Conservation (phyloP, 2,888 invertebrate genomes). For the Lomographa bimaculata region DNA sequence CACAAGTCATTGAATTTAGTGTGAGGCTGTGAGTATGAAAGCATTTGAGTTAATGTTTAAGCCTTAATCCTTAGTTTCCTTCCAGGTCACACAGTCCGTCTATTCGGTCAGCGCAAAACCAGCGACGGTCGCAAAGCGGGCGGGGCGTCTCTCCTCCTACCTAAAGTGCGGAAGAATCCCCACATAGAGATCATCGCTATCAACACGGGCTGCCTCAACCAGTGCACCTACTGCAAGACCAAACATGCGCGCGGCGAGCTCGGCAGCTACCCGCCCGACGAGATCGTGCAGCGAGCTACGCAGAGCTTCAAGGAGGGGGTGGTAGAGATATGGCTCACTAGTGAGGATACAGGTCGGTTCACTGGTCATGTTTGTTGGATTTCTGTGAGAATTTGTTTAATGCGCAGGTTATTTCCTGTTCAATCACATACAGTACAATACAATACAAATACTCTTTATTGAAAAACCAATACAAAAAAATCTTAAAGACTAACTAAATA, state of each 20-base stretch:
- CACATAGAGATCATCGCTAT: slow-evolving; percentile 98
- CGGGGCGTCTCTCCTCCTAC: slow-evolving; percentile 93
- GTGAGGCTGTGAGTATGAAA: too few relatives aligned
- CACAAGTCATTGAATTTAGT: too few relatives aligned
- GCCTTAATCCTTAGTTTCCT: too few relatives aligned
- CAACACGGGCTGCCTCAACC: slow-evolving; percentile 98
- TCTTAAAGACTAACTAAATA: too few relatives aligned
- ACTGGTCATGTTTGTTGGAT: too few relatives aligned
- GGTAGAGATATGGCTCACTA: slow-evolving; percentile 98
- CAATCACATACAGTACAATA: too few relatives aligned
- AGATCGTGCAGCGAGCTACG: slow-evolving; percentile 93
- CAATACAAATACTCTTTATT: too few relatives aligned
- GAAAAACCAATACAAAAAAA: too few relatives aligned
- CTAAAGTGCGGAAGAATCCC: slow-evolving; percentile 97
- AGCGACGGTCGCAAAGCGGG: slow-evolving; percentile 90
- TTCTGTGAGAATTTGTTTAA: too few relatives aligned
- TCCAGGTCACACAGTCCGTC: slow-evolving; percentile 87
- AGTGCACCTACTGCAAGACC: slow-evolving; percentile 99
- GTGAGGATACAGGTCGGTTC: slow-evolving; percentile 94
- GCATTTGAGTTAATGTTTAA: too few relatives aligned
- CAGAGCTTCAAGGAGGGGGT: slow-evolving; percentile 97
- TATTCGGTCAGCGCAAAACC: slow-evolving; percentile 92
- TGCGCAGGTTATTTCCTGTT: too few relatives aligned
- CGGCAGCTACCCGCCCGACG: slow-evolving; percentile 95
- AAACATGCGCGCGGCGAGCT: slow-evolving; percentile 98